Percentiles rank a stretch among this genome's conserved stretches.
These are phyloP conservation scores for Otis tarda DNA, from an alignment of 2,113 vertebrate genomes.

Conservation along the genomic window DNA sequence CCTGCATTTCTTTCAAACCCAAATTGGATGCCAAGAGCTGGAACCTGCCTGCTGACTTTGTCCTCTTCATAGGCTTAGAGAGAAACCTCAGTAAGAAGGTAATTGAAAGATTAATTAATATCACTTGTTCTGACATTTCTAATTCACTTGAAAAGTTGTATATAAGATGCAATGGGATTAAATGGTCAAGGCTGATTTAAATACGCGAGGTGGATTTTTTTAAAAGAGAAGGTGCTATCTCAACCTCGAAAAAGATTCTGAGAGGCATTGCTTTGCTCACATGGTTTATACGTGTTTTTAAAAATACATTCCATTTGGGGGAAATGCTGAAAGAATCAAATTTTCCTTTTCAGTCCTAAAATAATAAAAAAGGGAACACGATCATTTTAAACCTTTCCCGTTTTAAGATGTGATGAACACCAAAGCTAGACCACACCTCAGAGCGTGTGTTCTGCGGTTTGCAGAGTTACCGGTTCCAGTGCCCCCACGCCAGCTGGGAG, in stretches of 20 bases:
- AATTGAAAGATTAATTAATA: background rate
- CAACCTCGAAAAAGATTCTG: background rate
- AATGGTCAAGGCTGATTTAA: background rate
- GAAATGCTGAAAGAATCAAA: background rate
- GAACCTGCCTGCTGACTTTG: background rate
- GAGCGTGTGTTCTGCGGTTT: accelerated
- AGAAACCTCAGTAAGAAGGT: background rate
- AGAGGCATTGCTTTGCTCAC: background rate
- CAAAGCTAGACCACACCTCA: background rate
- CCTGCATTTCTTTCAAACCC: background rate
- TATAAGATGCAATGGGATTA: background rate
- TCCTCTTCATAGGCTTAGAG: background rate
- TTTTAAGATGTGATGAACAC: background rate
- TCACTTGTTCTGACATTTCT: background rate
- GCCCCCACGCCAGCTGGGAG: background rate
- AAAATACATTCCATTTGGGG: background rate
- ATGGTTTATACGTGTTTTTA: background rate
- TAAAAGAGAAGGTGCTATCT: background rate
- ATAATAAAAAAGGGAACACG: background rate
- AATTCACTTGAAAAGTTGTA: background rate
- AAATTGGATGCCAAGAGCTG: background rate
- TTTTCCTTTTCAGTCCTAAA: background rate
- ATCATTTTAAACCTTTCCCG: background rate
- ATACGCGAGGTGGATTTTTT: background rate
- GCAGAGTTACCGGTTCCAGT: background rate